Base-by-base conservation (phyloP, 2,888 invertebrate genomes). In the Hecatera dysodea region DNA sequence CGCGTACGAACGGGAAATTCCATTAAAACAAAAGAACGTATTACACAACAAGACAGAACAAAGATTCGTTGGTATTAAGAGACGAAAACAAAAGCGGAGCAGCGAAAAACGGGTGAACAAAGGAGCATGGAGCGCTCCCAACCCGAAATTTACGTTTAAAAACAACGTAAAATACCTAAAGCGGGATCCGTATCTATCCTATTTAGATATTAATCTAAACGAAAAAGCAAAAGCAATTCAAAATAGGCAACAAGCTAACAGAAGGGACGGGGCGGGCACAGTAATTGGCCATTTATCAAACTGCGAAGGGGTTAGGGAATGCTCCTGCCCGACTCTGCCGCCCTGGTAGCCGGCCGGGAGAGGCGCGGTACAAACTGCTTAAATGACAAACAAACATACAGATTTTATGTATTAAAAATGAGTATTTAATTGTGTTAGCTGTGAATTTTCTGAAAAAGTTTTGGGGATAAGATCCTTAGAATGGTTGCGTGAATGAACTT, bases 221-320 rank as follows among this genome's bases (percentile, higher is more conserved):
- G 96, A 96, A 96, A 96, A 95, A 96, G 95, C 95, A 95, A 95
- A 94, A 94, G 95, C 95, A 95, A 95, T 96, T 95, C 96, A 95
- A 94, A 96, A 95, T 95, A 95, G 96, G 95, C 95, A 95, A 96
- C 95, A 95, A 96, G 95, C 95, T 95, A 95, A 94, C 95, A 95
- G 94, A 93, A 94, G 95, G 95, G 95, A 93, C 93, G 93, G 91
- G 92, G 92, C 91, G 93, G 93, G 91, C 93, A 90, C 91, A 92
- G 96, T 96, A 96, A 96, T 96, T 96, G 96, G 96, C 96, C 96
- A 96, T 96, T 96, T 96, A 96, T 96, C 96, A 96, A 96, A 96
- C 94, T 91, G 94, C 92, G 95, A 95, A 96, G 96, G 96, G 96
- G 96, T 96, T 95, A 95, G 95, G 93, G 93, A 90, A 90, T 83